Conservation (phyloP, 2,113 vertebrate species). For the Brachypteracias leptosomus region DNA sequence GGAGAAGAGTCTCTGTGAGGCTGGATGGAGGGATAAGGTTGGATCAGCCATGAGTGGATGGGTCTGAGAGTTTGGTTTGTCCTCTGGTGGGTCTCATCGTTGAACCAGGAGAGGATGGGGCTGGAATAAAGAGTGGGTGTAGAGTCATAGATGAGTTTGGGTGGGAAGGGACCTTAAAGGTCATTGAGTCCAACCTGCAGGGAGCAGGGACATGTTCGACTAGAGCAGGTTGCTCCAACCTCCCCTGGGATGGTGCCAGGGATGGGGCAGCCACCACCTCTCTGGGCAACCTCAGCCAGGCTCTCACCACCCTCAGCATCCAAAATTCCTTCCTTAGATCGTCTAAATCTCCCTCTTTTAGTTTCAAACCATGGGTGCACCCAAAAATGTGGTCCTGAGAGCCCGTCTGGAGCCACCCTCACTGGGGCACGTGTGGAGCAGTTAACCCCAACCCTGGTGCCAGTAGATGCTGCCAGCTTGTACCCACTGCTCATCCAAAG, state of each 20-base stretch:
- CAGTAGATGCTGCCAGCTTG: neutral
- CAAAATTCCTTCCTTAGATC: too few relatives aligned
- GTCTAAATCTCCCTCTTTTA: too few relatives aligned
- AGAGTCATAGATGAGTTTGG: neutral
- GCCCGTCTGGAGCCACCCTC: fast-evolving
- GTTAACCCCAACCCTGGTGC: fast-evolving
- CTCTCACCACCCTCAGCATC: too few relatives aligned
- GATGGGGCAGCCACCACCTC: too few relatives aligned
- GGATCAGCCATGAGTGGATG: neutral
- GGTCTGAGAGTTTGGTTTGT: neutral
- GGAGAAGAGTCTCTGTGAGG: neutral
- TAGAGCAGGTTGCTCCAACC: too few relatives aligned
- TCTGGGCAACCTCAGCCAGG: too few relatives aligned
- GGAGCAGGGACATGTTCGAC: neutral
- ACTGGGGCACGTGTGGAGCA: fast-evolving
- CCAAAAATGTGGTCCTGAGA: neutral
- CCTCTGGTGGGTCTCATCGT: neutral
- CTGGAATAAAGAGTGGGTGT: neutral
- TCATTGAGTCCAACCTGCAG: neutral
- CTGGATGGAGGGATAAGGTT: neutral
- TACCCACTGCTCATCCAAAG: neutral
- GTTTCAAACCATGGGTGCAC: neutral
- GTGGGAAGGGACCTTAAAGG: neutral
- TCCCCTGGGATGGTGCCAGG: too few relatives aligned
- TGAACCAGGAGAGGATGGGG: neutral